phyloP scores from a whole-genome alignment of 2,888 invertebrate genomes.

The Andrena trimmerana region DNA sequence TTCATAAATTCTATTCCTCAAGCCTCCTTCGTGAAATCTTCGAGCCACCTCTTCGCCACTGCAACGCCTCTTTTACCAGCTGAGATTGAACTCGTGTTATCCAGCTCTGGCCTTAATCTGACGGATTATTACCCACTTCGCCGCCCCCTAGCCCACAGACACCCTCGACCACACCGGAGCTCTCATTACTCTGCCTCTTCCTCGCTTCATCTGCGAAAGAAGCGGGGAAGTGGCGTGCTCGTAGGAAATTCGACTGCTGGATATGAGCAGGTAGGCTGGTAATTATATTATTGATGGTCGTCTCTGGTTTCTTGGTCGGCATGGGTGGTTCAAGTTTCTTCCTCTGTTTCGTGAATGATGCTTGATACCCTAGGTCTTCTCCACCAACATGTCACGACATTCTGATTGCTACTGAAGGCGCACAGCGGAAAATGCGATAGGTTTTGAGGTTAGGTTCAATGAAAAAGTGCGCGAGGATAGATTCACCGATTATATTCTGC shows the following conservation, averaged over 20 bases:
- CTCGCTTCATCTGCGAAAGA: slow-evolving; percentile 17
- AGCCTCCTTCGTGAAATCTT: slow-evolving; percentile 19
- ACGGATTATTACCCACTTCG: slow-evolving; percentile 68
- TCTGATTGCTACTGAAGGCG: background rate
- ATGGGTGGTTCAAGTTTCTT: background rate
- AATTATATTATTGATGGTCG: slow-evolving; percentile 15
- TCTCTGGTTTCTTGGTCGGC: background rate
- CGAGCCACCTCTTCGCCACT: slow-evolving; percentile 10
- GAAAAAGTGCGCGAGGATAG: no score
- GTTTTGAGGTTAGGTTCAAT: no score
- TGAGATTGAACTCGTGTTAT: slow-evolving; percentile 68
- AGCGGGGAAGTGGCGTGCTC: slow-evolving; percentile 8
- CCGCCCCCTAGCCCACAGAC: background rate
- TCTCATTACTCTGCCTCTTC: slow-evolving; percentile 25
- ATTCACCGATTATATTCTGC: no score
- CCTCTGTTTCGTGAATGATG: background rate
- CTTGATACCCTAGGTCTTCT: background rate
- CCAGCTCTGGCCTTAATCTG: slow-evolving; percentile 64
- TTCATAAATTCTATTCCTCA: slow-evolving; percentile 29
- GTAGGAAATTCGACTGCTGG: slow-evolving; percentile 22
- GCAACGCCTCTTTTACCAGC: slow-evolving; percentile 49
- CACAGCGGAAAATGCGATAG: no score
- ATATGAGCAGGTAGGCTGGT: slow-evolving; percentile 21
- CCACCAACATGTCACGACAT: no score
- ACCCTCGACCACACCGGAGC: slow-evolving; percentile 8